Conservation (phyloP, 2,113 vertebrate species). For the Corythoichthys haematopterus region DNA sequence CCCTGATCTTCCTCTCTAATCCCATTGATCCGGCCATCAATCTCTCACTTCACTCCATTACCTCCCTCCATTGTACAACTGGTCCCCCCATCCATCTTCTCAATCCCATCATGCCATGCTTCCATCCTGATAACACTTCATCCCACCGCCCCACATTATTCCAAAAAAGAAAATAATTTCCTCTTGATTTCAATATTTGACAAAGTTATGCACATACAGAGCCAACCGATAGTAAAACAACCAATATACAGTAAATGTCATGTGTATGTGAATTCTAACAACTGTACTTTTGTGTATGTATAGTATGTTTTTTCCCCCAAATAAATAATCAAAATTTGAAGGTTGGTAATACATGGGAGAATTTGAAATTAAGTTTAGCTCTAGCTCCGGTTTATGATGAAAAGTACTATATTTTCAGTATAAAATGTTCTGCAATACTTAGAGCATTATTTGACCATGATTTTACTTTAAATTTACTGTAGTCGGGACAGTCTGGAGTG, state of each 20-base stretch:
- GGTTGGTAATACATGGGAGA: too few relatives aligned
- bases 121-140: constrained; percentile 19
- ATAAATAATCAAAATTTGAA: too few relatives aligned
- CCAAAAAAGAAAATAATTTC: neutral
- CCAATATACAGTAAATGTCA: neutral
- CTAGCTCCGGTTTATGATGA: too few relatives aligned
- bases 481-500: too few relatives aligned
- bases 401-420: too few relatives aligned
- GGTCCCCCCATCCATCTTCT: constrained; percentile 38
- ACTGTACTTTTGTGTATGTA: too few relatives aligned
- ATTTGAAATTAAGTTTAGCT: too few relatives aligned
- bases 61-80: constrained; percentile 40
- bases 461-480: too few relatives aligned
- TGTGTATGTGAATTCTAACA: neutral
- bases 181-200: constrained; percentile 1
- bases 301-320: too few relatives aligned
- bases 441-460: too few relatives aligned
- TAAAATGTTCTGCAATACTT: too few relatives aligned
- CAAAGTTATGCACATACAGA: neutral
- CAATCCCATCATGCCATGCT: constrained; percentile 23
- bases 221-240: neutral
- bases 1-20: constrained; percentile 48
- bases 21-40: constrained; percentile 49
- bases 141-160: constrained; percentile 4
- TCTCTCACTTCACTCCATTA: constrained; percentile 61